These are phyloP conservation scores for Indicator maculatus DNA, from an alignment of 2,113 vertebrate genomes.

Conservation along the genomic window DNA sequence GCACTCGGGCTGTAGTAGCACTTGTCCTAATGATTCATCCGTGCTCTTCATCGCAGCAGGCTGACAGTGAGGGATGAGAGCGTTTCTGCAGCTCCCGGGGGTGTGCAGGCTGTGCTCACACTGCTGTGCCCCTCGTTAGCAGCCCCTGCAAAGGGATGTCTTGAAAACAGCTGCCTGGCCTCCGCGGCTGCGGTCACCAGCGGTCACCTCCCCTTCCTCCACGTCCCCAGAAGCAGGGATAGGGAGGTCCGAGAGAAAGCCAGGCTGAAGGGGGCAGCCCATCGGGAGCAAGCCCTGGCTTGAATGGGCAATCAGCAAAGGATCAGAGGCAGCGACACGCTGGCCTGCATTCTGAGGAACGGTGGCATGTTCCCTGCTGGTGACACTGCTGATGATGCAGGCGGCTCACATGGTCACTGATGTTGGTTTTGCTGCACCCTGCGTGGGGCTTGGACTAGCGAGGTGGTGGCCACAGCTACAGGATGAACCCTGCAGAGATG, in stretches of 20 bases:
- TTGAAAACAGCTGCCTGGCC: not conserved
- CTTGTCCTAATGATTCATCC: constrained; percentile 50
- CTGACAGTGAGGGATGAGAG: not conserved
- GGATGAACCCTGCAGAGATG: not conserved
- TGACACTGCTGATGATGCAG: not conserved
- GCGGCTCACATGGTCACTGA: not conserved
- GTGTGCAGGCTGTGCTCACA: not conserved
- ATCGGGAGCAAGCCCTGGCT: not conserved
- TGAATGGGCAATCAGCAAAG: not conserved
- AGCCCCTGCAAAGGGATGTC: not conserved
- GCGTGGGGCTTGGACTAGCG: not conserved
- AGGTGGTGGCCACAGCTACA: not conserved
- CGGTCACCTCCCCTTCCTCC: not conserved
- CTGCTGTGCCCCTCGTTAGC: not conserved
- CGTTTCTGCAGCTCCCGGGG: not conserved
- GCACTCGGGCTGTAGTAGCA: constrained; percentile 56
- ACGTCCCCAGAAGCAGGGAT: not conserved
- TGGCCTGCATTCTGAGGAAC: not conserved
- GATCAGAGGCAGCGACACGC: not conserved
- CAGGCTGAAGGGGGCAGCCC: rapidly evolving
- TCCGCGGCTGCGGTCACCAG: not conserved
- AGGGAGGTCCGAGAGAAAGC: not conserved
- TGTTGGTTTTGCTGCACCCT: not conserved
- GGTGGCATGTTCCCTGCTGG: not conserved
- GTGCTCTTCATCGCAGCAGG: not conserved